These are phyloP conservation scores for Papilio protenor DNA, from an alignment of 2,888 invertebrate species.

Conservation along the genomic window DNA sequence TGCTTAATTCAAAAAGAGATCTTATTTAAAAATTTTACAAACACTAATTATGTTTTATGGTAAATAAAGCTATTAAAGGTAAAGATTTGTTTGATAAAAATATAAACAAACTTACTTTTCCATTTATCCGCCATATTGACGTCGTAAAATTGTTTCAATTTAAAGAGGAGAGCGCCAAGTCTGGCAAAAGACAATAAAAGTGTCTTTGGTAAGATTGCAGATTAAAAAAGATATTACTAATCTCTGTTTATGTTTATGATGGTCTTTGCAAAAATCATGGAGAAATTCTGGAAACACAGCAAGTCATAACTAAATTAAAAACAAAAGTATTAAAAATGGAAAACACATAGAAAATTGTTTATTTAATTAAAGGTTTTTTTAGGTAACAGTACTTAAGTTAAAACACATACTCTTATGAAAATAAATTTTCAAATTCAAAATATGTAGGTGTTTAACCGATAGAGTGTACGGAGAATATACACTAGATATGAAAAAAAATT, in stretches of 20 bases:
- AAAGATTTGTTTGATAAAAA: constrained; percentile 54
- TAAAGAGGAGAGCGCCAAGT: constrained; percentile 79
- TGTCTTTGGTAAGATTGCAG: constrained; percentile 31
- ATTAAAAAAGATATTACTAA: constrained; percentile 14
- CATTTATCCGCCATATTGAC: constrained; percentile 92
- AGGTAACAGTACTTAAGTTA: too few species aligned
- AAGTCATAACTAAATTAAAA: not conserved
- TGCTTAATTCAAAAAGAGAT: constrained; percentile 51
- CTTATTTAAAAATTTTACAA: constrained; percentile 46
- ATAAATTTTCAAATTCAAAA: too few species aligned
- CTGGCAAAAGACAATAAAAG: constrained; percentile 39
- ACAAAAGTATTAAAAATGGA: not conserved
- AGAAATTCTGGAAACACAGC: not conserved
- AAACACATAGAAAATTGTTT: too few species aligned
- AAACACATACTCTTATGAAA: too few species aligned
- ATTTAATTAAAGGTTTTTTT: too few species aligned
- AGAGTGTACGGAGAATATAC: not conserved
- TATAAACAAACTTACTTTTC: constrained; percentile 88
- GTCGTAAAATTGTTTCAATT: constrained; percentile 74
- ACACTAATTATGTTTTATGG: constrained; percentile 41
- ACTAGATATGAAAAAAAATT: too few species aligned
- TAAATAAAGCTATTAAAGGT: constrained; percentile 28
- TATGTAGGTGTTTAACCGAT: not conserved
- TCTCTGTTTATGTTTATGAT: constrained; percentile 4
- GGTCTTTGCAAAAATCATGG: not conserved